phyloP scores from a whole-genome alignment of 2,113 vertebrate genomes.

The Dendropsophus ebraccatus region DNA sequence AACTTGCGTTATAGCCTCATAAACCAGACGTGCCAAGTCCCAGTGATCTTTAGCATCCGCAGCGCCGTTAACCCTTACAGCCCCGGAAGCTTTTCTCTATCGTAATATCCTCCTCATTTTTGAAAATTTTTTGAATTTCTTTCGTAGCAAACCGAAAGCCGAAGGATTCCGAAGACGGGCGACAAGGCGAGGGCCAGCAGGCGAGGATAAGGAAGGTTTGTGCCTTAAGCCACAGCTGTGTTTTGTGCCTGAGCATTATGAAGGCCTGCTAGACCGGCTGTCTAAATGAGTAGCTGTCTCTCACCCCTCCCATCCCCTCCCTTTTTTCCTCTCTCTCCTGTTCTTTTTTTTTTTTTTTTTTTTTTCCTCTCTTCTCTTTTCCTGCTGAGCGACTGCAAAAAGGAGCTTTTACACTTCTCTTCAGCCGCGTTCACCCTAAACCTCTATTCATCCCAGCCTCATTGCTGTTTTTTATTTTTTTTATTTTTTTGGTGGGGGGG shows the following conservation, averaged over 20 bases:
- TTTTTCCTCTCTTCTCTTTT: constrained; percentile 40
- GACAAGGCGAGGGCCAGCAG: background rate
- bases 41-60: constrained; percentile 17
- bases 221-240: constrained; percentile 37
- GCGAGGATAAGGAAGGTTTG: constrained; percentile 18
- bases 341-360: constrained; percentile 11
- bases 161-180: no score
- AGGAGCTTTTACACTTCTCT: constrained; percentile 37
- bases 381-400: constrained; percentile 48
- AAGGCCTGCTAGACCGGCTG: constrained; percentile 52
- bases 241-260: constrained; percentile 37
- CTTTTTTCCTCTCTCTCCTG: constrained; percentile 15
- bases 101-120: no score
- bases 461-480: constrained; percentile 24
- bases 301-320: constrained; percentile 26
- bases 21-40: background rate
- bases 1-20: background rate
- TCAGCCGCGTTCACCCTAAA: constrained; percentile 9
- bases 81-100: background rate
- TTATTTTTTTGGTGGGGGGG: no score
- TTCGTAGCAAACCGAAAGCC: no score
- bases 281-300: constrained; percentile 38
- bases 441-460: constrained; percentile 30
- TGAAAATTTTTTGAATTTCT: no score
- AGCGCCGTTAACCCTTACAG: background rate